phyloP scores from a whole-genome alignment of 2,797 vertebrate species.

The Pogoniulus pusillus region DNA sequence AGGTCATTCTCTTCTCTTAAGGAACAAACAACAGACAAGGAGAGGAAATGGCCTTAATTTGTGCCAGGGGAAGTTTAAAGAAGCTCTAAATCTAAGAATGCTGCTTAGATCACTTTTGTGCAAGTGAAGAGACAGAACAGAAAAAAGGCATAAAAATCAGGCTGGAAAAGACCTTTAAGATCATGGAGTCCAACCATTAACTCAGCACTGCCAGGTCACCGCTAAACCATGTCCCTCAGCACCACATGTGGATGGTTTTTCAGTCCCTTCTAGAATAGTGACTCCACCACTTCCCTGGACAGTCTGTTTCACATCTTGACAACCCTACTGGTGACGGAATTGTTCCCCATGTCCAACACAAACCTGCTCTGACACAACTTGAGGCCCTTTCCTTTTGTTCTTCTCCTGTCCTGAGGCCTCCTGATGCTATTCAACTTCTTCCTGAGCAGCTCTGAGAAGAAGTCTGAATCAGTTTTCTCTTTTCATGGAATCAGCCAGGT shows the following conservation, averaged over 20 bases:
- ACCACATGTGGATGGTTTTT: background rate
- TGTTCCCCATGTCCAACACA: too few species aligned
- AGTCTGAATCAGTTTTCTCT: background rate
- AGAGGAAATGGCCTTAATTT: too few species aligned
- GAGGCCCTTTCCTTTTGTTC: background rate
- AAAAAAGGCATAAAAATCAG: background rate
- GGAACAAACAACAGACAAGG: too few species aligned
- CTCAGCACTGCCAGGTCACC: background rate
- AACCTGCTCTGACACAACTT: background rate
- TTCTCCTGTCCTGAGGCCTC: background rate
- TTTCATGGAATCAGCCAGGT: too few species aligned
- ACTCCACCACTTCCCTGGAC: background rate
- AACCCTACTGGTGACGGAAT: background rate
- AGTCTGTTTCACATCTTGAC: background rate
- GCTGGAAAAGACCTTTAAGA: background rate
- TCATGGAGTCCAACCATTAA: background rate
- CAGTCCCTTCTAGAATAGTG: background rate
- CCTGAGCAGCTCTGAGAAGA: background rate
- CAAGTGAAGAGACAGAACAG: background rate
- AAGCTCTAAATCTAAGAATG: too few species aligned
- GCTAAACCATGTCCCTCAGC: background rate
- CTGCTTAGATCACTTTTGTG: too few species aligned
- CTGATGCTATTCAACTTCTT: background rate
- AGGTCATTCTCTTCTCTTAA: too few species aligned
- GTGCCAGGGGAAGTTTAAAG: too few species aligned